Conservation (phyloP, 2,797 vertebrate genomes). For the Bradypus variegatus region DNA sequence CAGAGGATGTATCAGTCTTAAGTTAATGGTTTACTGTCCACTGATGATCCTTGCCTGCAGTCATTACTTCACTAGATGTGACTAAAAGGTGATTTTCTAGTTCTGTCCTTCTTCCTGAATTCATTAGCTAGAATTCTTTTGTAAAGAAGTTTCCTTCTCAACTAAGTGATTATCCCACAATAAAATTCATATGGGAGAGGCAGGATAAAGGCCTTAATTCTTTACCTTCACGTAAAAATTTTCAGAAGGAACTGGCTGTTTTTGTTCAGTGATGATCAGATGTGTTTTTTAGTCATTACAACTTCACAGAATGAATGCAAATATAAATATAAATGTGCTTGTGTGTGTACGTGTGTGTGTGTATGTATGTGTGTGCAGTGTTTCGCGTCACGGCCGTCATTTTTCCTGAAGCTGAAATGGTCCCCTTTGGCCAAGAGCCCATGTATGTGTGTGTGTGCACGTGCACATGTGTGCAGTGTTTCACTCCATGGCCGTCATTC, state of each 20-base stretch:
- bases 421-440: no score
- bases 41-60: background rate
- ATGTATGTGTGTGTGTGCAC: background rate
- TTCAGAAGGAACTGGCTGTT: background rate
- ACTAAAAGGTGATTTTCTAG: slow-evolving; percentile 9
- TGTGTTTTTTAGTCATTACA: background rate
- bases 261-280: background rate
- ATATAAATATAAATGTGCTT: background rate
- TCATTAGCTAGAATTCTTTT: slow-evolving; percentile 16
- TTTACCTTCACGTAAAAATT: background rate
- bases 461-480: background rate
- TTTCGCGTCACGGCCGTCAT: no score
- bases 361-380: no score
- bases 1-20: slow-evolving; percentile 9
- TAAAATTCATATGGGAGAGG: background rate
- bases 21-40: slow-evolving; percentile 23
- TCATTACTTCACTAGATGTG: slow-evolving; percentile 12
- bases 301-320: background rate
- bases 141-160: slow-evolving; percentile 17
- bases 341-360: no score
- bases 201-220: background rate
- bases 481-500: background rate
- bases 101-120: slow-evolving; percentile 1
- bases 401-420: no score
- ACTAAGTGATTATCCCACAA: background rate